A percentile compares a stretch with the other conserved stretches of the same genome.
Conservation (phyloP, 2,888 invertebrate species). For the Schrankia costaestrigalis region DNA sequence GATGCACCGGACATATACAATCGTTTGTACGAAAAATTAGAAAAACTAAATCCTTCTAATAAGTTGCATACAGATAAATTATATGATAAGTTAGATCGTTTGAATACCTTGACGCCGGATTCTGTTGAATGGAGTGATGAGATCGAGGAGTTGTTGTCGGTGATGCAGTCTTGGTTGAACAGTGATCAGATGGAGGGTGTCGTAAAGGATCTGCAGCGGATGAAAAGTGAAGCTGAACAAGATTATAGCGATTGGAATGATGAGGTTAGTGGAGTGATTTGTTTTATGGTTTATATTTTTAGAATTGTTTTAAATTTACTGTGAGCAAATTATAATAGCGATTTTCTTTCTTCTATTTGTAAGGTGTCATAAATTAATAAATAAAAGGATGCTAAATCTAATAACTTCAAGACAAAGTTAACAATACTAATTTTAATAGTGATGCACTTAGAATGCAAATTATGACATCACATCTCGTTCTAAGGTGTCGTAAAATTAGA, state of each 20-base stretch:
- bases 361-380: too few species aligned
- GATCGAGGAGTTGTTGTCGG: constrained; percentile 59
- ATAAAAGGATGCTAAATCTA: too few species aligned
- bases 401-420: too few species aligned
- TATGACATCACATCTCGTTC: too few species aligned
- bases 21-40: constrained; percentile 59
- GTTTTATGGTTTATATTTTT: neutral
- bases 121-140: constrained; percentile 51
- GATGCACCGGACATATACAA: constrained; percentile 54
- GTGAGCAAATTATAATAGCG: too few species aligned
- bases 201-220: constrained; percentile 55
- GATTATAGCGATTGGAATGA: constrained; percentile 63
- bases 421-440: too few species aligned
- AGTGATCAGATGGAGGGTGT: constrained; percentile 57
- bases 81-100: constrained; percentile 55
- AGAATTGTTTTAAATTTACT: too few species aligned
- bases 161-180: constrained; percentile 56
- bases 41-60: constrained; percentile 46
- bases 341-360: too few species aligned
- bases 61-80: constrained; percentile 40
- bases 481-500: too few species aligned
- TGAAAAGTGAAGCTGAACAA: constrained; percentile 48
- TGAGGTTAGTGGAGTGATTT: constrained; percentile 51
- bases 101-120: constrained; percentile 54
- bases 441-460: too few species aligned